Base-by-base conservation (phyloP, 2,797 vertebrate species). In the Uromys caudimaculatus region DNA sequence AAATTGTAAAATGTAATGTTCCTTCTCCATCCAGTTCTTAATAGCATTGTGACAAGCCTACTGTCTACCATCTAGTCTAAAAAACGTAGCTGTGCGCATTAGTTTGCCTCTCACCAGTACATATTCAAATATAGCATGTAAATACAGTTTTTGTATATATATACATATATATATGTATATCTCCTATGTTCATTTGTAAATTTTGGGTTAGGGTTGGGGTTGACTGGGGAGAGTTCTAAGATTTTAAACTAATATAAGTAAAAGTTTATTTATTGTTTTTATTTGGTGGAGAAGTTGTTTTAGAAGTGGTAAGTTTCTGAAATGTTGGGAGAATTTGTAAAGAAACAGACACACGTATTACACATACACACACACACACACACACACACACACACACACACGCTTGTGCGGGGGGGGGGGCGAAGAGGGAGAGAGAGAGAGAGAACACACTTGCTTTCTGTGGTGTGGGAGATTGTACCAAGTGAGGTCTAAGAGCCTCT, bases 271-370 rank as follows among this genome's bases (percentile, higher is more conserved):
- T 38, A 10, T 56, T 89, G 38, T 62, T 78, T 95, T 95, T 81
- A 95, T 92, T 82, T 93, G 91, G 38, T 62, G n/a, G 54, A 90
- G 47, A 89, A 44, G 19, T 50, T 97, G 52, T 0, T 88, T 83
- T 90, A 89, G 77, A 95, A 94, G 50, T 89, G 81, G 19, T 6
- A 47, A 85, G 64, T 96, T 96, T 38, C n/a, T 79, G 41, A 19
- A 92, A 81, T 83, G 73, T 38, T 95, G 32, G 52, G 95, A 95
- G 62, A 91, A 60, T 90, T 95, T n/a, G 13, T 64, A 89, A 81
- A 93, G 83, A 92, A 95, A 82, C 6, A 52, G 62, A 62, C 58
- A 76, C n/a, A 47, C 21, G n/a, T 84, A 54, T 56, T 76, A 52
- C 12, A 60, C 58, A 27, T 12, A 64, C 62, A 64, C 29, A 32